Conservation (phyloP, 2,113 vertebrate species). For the Cebus imitator region DNA sequence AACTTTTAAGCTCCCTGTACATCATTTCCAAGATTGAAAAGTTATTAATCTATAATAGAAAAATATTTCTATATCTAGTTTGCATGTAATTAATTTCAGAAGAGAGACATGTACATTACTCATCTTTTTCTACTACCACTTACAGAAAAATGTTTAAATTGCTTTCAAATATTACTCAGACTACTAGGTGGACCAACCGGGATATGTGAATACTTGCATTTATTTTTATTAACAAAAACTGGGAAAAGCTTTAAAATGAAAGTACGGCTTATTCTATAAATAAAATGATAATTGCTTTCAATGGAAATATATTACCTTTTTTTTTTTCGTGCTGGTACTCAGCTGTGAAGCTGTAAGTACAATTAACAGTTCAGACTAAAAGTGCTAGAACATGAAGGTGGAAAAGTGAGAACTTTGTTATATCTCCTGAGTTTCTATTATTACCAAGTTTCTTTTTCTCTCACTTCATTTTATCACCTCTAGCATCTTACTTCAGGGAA, state of each 20-base stretch:
- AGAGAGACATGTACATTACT: background rate
- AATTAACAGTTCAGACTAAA: conserved; percentile 75
- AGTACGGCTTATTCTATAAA: background rate
- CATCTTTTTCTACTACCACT: background rate
- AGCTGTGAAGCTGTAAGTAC: conserved; percentile 58
- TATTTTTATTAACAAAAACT: background rate
- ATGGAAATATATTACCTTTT: background rate
- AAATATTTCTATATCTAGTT: background rate
- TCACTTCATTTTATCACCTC: conserved; percentile 71
- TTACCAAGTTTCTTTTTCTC: conserved; percentile 67
- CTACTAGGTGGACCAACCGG: background rate
- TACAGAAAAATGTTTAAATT: background rate
- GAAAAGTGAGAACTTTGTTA: conserved; percentile 62
- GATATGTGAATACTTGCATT: background rate
- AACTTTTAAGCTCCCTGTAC: background rate
- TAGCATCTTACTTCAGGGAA: conserved; percentile 53
- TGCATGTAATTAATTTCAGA: background rate
- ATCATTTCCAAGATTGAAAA: background rate
- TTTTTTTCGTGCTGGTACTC: background rate
- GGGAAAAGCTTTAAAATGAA: background rate
- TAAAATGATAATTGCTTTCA: background rate
- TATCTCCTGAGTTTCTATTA: conserved; percentile 64
- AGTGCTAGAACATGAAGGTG: conserved; percentile 53
- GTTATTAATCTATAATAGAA: background rate
- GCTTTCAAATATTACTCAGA: background rate